These are phyloP conservation scores for Fregetta grallaria DNA, from an alignment of 2,113 vertebrate species.

Conservation along the genomic window DNA sequence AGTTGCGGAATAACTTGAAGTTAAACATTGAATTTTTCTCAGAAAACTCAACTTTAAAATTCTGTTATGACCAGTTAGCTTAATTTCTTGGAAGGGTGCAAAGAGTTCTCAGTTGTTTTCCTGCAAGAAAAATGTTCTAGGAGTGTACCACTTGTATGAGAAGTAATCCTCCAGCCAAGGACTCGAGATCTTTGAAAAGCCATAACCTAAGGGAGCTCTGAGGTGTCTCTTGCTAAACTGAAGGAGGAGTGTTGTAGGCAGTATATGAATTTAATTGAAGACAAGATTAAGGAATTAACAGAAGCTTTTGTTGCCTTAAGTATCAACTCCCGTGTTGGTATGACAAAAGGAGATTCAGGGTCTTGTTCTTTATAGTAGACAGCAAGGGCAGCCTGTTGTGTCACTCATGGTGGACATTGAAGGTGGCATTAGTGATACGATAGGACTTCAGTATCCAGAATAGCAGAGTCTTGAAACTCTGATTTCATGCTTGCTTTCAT, in stretches of 20 bases:
- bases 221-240: not conserved
- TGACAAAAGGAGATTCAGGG: not conserved
- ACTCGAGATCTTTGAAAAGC: not conserved
- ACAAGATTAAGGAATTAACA: not conserved
- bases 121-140: not conserved
- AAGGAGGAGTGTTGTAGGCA: not conserved
- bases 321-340: not conserved
- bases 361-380: not conserved
- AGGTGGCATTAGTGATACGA: not conserved
- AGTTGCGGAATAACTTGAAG: not conserved
- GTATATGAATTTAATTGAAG: not conserved
- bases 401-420: not conserved
- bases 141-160: not conserved
- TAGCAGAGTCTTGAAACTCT: not conserved
- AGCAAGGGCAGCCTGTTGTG: not conserved
- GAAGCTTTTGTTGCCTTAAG: not conserved
- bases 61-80: not conserved
- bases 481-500: not conserved
- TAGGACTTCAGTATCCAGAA: not conserved
- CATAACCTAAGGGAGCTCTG: not conserved
- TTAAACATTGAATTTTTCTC: not conserved
- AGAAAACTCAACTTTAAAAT: not conserved
- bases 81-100: not conserved
- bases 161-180: not conserved
- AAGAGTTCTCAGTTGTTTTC: not conserved